These are phyloP conservation scores for Cataglyphis altisquamis DNA, from an alignment of 2,888 invertebrate genomes.

Conservation along the genomic window DNA sequence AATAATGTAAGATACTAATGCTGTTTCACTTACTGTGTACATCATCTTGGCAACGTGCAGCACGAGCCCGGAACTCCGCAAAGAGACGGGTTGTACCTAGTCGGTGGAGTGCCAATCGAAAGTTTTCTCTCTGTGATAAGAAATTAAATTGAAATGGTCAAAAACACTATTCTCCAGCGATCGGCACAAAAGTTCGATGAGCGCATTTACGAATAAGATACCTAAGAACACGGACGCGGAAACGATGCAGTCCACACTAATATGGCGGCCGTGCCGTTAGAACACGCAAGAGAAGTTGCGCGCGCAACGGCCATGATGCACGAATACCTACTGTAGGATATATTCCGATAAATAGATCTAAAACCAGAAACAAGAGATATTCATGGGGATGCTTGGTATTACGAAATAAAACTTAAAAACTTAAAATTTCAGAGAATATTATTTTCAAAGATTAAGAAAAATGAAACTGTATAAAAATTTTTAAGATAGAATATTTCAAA, in stretches of 20 bases:
- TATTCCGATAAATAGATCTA: background rate
- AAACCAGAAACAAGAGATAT: background rate
- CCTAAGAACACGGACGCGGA: conserved; percentile 52
- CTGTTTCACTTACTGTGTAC: conserved; percentile 87
- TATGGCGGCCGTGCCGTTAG: conserved; percentile 69
- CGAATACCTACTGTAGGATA: background rate
- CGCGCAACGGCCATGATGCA: background rate
- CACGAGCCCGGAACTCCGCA: conserved; percentile 39
- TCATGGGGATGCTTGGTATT: background rate
- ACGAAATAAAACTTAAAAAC: too few species aligned
- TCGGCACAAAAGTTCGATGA: background rate
- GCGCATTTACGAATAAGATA: conserved; percentile 31
- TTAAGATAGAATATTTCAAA: background rate
- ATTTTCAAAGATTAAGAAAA: background rate
- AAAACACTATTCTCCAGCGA: background rate
- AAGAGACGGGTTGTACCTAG: conserved; percentile 38
- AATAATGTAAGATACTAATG: conserved; percentile 5
- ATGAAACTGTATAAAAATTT: background rate
- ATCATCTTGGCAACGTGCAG: conserved; percentile 84
- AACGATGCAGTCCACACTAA: conserved; percentile 65
- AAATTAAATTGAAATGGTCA: background rate
- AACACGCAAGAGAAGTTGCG: conserved; percentile 21
- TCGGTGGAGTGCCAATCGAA: conserved; percentile 52
- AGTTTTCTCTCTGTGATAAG: background rate
- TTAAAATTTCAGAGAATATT: background rate